Evolutionary conservation across 2,113 vertebrate species (phyloP).

Genomic region (Labeo catla): DNA sequence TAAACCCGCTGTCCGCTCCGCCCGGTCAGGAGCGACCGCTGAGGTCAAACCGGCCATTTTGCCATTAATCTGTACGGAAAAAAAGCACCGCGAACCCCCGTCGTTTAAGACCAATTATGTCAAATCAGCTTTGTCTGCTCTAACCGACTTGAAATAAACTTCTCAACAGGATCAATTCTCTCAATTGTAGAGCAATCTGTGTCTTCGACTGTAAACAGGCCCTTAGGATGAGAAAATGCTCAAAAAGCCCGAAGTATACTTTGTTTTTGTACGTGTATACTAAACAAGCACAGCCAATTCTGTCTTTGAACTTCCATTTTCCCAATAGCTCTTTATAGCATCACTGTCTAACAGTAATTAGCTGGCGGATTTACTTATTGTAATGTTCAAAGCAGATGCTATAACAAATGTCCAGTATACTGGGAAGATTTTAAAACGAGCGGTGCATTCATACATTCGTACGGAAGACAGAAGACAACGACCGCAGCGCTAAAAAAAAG

Average conservation of each 20-base stretch:
- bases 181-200: background rate
- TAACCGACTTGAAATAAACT: constrained; percentile 55
- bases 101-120: constrained; percentile 63
- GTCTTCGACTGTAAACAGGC: background rate
- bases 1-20: background rate
- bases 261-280: no score
- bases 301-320: background rate
- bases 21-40: constrained; percentile 51
- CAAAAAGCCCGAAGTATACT: background rate
- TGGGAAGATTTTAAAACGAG: no score
- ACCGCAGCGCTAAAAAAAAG: no score
- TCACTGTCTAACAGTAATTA: no score
- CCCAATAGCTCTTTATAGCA: no score
- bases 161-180: constrained; percentile 46
- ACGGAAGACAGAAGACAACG: no score
- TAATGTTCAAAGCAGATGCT: no score
- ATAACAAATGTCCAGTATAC: no score
- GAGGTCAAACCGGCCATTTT: constrained; percentile 56
- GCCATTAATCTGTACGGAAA: constrained; percentile 55
- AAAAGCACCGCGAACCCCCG: background rate
- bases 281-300: no score
- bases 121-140: constrained; percentile 62
- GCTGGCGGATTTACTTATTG: no score
- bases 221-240: background rate
- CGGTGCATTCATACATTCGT: no score